Conservation (phyloP, 2,888 invertebrate genomes). For the Limulus polyphemus region DNA sequence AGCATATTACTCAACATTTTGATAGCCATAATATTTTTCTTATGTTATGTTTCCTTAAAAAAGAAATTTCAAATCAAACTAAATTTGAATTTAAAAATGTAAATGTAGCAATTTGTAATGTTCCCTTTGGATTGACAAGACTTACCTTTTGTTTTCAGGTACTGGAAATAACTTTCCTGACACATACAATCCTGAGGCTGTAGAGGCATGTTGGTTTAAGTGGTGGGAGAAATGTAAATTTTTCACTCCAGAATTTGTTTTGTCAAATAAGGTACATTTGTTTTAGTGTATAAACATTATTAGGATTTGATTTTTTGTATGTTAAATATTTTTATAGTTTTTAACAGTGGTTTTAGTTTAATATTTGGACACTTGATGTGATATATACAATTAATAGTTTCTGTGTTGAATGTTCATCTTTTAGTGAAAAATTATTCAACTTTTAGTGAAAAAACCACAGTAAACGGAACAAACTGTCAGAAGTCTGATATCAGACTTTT, state of each 20-base stretch:
- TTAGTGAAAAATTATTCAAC: too few relatives aligned
- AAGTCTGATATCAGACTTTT: too few relatives aligned
- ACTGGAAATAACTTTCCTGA: constrained; percentile 10
- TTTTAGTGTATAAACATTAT: neutral
- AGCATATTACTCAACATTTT: too few relatives aligned
- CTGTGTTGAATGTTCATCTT: too few relatives aligned
- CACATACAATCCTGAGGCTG: constrained; percentile 19
- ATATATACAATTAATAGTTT: neutral
- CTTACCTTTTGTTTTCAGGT: constrained; percentile 6
- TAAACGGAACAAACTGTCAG: too few relatives aligned
- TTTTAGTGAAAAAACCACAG: too few relatives aligned
- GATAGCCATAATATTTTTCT: too few relatives aligned
- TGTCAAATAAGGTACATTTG: neutral
- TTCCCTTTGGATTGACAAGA: too few relatives aligned
- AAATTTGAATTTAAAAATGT: too few relatives aligned
- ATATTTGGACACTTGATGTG: neutral
- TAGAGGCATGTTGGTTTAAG: constrained; percentile 17
- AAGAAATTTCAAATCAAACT: too few relatives aligned
- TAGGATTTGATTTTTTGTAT: neutral
- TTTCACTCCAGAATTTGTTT: constrained; percentile 4
- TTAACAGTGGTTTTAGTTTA: neutral
- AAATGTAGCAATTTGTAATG: too few relatives aligned
- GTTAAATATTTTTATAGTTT: neutral
- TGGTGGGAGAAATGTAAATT: constrained; percentile 16
- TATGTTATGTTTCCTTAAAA: too few relatives aligned